Conservation (phyloP, 1,140 invertebrate genomes). For the Geopemphigus sp. region DNA sequence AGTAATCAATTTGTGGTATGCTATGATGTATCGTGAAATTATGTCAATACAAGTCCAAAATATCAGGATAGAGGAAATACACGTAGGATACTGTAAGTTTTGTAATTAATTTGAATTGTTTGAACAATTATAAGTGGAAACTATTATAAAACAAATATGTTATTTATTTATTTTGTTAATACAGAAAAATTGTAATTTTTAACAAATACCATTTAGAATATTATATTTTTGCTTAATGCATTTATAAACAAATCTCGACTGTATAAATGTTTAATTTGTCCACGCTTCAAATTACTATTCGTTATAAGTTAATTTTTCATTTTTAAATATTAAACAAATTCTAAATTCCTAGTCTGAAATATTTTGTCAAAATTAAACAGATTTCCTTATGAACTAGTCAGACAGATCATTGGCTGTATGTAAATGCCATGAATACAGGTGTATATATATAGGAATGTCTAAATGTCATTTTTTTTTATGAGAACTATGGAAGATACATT, state of each 20-base stretch:
- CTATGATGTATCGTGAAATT: background rate
- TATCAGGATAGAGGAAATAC: background rate
- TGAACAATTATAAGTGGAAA: background rate
- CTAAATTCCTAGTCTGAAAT: background rate
- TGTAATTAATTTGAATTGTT: background rate
- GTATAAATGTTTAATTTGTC: background rate
- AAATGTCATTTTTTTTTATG: background rate
- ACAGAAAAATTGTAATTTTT: background rate
- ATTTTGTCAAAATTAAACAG: background rate
- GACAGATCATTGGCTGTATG: conserved; percentile 3
- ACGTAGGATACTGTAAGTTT: background rate
- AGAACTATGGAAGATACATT: background rate
- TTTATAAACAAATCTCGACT: background rate
- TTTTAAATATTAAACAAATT: conserved; percentile 13
- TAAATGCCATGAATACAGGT: background rate
- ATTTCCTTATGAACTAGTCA: conserved; percentile 31
- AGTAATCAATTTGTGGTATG: background rate
- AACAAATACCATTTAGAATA: background rate
- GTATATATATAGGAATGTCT: background rate
- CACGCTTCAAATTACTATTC: background rate
- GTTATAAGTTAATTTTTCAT: background rate
- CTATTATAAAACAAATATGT: background rate
- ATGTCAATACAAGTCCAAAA: background rate
- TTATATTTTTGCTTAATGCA: background rate
- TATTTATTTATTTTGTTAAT: background rate